Evolutionary conservation across 2,797 vertebrate genomes (phyloP).

Genomic region (Rallus crepitans): DNA sequence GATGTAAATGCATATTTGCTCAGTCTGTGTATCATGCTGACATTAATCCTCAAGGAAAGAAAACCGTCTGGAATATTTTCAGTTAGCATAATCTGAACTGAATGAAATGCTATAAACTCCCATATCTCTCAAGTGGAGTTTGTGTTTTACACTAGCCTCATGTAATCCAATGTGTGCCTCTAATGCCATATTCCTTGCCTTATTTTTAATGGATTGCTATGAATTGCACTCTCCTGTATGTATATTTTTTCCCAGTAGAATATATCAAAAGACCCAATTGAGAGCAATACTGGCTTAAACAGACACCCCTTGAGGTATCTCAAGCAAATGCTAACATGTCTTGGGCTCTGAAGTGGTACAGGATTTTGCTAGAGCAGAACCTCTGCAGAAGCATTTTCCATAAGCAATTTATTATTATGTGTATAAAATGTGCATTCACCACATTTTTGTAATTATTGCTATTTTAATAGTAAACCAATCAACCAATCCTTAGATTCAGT

Average conservation of each 20-base stretch:
- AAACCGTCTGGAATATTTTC: constrained; percentile 45
- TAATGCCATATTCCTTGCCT: neutral
- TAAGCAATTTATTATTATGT: neutral
- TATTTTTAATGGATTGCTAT: neutral
- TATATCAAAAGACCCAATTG: neutral
- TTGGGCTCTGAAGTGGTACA: neutral
- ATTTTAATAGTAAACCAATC: neutral
- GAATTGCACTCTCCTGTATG: neutral
- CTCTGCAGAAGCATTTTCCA: neutral
- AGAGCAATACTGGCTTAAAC: neutral
- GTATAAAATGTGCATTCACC: neutral
- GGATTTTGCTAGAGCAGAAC: neutral
- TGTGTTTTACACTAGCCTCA: neutral
- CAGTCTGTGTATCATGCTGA: constrained; percentile 3
- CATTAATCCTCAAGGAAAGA: constrained; percentile 32
- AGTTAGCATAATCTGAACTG: neutral
- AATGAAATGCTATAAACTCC: neutral
- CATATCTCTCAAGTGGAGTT: neutral
- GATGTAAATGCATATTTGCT: constrained; percentile 47
- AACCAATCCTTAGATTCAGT: neutral
- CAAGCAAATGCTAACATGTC: neutral
- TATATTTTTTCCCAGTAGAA: neutral
- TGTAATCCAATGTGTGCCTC: neutral
- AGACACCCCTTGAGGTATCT: neutral
- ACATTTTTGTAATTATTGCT: neutral